Conservation (phyloP, 2,888 invertebrate species). For the Drosophila aldrichi region DNA sequence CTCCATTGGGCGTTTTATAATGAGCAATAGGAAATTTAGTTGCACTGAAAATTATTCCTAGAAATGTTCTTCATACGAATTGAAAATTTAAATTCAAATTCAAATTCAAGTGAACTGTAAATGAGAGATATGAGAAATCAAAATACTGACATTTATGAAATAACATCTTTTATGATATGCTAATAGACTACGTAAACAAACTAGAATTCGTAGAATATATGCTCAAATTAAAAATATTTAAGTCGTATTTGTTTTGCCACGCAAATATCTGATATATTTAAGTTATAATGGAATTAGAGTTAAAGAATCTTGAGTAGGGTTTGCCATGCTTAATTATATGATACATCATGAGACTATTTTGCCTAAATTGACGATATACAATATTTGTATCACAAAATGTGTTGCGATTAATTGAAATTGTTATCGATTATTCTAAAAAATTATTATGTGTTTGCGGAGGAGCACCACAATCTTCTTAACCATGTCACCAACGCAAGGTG, state of each 20-base stretch:
- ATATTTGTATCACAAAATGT: too few species aligned
- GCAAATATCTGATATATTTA: not conserved
- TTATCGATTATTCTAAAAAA: too few species aligned
- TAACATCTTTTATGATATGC: not conserved
- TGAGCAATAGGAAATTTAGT: constrained; percentile 48
- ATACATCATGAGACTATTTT: too few species aligned
- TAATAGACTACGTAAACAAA: not conserved
- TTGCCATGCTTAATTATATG: too few species aligned
- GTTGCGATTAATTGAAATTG: too few species aligned
- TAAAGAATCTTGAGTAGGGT: not conserved
- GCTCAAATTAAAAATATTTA: not conserved
- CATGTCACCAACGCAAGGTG: too few species aligned
- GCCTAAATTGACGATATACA: too few species aligned
- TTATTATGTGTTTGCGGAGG: too few species aligned
- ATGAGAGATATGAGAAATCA: not conserved
- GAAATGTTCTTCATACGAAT: constrained; percentile 9
- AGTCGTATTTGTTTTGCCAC: not conserved
- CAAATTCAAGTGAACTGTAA: constrained; percentile 4
- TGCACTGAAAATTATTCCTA: constrained; percentile 21
- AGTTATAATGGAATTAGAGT: not conserved
- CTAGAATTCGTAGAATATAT: not conserved
- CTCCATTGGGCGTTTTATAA: constrained; percentile 47
- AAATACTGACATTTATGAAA: not conserved
- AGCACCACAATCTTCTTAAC: too few species aligned
- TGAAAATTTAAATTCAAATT: not conserved